Evolutionary conservation across 2,888 invertebrate genomes (phyloP).

Genomic region (Phyto melanocephala): DNA sequence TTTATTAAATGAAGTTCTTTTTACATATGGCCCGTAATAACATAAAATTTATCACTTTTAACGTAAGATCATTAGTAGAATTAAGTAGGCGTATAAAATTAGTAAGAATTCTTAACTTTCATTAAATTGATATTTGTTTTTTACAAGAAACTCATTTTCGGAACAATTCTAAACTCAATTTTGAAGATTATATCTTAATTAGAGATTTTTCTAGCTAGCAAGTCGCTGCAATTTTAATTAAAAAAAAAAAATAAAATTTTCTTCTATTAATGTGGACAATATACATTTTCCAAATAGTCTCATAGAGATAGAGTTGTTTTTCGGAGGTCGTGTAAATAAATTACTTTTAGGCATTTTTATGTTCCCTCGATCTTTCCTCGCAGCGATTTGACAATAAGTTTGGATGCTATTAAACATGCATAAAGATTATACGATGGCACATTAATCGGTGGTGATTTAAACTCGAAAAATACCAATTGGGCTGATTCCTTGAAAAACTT

Average conservation of each 20-base stretch:
- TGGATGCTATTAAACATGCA: neutral
- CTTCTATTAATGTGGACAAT: no score
- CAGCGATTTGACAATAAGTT: neutral
- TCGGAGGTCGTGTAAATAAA: neutral
- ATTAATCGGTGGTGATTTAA: constrained; percentile 22
- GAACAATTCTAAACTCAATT: no score
- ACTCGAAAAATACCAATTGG: neutral
- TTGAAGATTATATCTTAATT: no score
- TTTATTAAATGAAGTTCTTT: neutral
- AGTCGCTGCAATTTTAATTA: no score
- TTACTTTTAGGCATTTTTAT: neutral
- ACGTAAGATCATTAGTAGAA: no score
- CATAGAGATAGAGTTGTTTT: neutral
- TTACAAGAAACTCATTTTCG: no score
- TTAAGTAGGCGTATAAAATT: no score
- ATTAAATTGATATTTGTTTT: no score
- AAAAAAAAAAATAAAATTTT: no score
- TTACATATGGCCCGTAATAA: neutral
- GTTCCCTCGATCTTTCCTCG: neutral
- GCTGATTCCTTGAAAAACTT: neutral
- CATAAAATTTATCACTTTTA: neutral
- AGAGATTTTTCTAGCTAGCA: no score
- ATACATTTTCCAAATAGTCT: neutral
- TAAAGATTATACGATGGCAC: neutral
- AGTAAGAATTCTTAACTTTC: no score